These are phyloP conservation scores for Amphiprion ocellaris DNA, from an alignment of 2,113 vertebrate species.

Conservation along the genomic window DNA sequence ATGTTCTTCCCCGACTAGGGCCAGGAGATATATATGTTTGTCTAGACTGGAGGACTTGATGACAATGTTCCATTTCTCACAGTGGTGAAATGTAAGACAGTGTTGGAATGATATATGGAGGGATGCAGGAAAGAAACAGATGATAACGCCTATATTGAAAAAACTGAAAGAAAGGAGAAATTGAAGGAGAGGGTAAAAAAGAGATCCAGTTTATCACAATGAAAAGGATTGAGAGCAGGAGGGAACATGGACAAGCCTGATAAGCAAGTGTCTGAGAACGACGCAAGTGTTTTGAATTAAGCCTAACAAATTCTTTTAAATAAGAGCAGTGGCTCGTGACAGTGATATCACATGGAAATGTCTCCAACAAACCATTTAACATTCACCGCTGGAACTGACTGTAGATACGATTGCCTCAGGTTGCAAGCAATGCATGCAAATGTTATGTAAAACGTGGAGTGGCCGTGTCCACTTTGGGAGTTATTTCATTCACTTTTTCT, in stretches of 20 bases:
- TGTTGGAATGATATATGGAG: neutral
- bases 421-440: conserved; percentile 67
- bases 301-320: conserved; percentile 54
- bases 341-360: conserved; percentile 66
- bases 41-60: neutral
- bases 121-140: neutral
- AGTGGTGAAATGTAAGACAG: conserved; percentile 1
- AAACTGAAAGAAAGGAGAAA: conserved; percentile 7
- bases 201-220: conserved; percentile 34
- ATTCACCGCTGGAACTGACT: conserved; percentile 53
- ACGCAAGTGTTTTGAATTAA: conserved; percentile 48
- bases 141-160: conserved; percentile 4
- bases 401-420: conserved; percentile 59
- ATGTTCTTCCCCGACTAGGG: neutral
- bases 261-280: conserved; percentile 51
- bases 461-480: conserved; percentile 21
- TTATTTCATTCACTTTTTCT: conserved; percentile 42
- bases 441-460: conserved; percentile 51
- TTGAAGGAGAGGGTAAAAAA: conserved; percentile 18
- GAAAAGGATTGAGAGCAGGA: conserved; percentile 35
- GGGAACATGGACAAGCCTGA: conserved; percentile 46
- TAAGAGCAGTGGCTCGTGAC: conserved; percentile 62
- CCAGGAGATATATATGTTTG: too few relatives aligned
- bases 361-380: conserved; percentile 61
- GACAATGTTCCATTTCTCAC: neutral